These are phyloP conservation scores for Cyclophora punctaria DNA, from an alignment of 2,888 invertebrate species.

Conservation along the genomic window DNA sequence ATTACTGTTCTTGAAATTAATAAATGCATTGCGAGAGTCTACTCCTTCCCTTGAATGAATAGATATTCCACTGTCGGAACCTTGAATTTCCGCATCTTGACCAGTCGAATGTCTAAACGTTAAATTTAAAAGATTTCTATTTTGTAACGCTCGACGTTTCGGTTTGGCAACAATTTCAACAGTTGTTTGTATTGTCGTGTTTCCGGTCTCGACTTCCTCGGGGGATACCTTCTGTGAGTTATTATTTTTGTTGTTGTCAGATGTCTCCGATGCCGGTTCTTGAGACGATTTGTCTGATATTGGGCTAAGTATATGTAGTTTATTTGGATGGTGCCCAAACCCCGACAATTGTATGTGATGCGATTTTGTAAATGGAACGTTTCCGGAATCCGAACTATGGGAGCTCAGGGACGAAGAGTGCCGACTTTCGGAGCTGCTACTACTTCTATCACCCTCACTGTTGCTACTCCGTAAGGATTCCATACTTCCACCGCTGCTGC, in stretches of 20 bases:
- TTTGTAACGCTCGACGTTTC: conserved; percentile 81
- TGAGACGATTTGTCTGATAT: conserved; percentile 93
- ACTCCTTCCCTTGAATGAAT: conserved; percentile 87
- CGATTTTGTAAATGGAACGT: conserved; percentile 75
- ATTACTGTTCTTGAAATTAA: conserved; percentile 76
- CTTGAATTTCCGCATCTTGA: conserved; percentile 85
- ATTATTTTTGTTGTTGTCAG: conserved; percentile 86
- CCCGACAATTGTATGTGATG: conserved; percentile 79
- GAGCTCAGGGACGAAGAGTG: conserved; percentile 90
- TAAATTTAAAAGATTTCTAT: conserved; percentile 83
- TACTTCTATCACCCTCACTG: conserved; percentile 90
- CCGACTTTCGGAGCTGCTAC: conserved; percentile 88
- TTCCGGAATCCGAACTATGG: conserved; percentile 88
- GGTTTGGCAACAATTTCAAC: conserved; percentile 73
- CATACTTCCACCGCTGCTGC: conserved; percentile 91
- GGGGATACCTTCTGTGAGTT: conserved; percentile 86
- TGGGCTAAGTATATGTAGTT: conserved; percentile 89
- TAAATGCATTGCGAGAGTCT: conserved; percentile 78
- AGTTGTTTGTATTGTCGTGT: conserved; percentile 59
- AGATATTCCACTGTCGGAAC: conserved; percentile 92
- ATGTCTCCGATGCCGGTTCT: conserved; percentile 88
- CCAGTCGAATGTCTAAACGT: conserved; percentile 78
- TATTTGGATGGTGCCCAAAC: conserved; percentile 82
- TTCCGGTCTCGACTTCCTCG: conserved; percentile 73
- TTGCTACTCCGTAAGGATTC: conserved; percentile 90